Conservation (phyloP, 2,797 vertebrate species). For the Distichodus sexfasciatus region DNA sequence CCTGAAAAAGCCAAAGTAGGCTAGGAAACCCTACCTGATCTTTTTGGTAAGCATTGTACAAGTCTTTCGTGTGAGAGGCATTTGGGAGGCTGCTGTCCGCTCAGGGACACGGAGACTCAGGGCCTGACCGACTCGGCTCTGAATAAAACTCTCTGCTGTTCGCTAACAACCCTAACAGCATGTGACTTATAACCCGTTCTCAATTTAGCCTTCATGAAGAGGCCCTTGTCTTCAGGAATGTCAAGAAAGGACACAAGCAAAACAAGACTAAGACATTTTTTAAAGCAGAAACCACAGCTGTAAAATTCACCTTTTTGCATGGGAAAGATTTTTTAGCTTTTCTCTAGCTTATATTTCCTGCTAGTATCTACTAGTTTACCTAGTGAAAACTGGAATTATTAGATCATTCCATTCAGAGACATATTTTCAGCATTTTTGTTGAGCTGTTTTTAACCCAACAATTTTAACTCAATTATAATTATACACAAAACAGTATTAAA, state of each 20-base stretch:
- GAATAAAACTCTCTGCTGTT: constrained; percentile 1
- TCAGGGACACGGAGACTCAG: constrained; percentile 6
- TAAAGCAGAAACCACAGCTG: not conserved
- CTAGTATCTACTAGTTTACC: no score
- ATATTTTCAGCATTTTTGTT: no score
- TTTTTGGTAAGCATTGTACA: constrained; percentile 50
- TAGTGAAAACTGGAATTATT: no score
- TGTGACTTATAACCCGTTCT: constrained; percentile 59
- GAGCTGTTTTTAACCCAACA: no score
- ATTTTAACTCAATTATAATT: no score
- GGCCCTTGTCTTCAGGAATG: constrained; percentile 50
- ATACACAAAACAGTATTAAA: no score
- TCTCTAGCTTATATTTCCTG: no score
- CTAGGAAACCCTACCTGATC: constrained; percentile 51
- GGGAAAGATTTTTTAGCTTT: not conserved
- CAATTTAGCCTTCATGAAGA: constrained; percentile 52
- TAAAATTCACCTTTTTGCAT: not conserved
- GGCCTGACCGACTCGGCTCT: constrained; percentile 1
- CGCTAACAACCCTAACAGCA: constrained; percentile 38
- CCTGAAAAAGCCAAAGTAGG: not conserved
- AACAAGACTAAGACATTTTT: not conserved
- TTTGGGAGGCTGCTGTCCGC: constrained; percentile 25
- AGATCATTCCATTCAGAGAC: no score
- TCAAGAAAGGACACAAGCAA: constrained; percentile 29
- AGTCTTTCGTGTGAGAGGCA: constrained; percentile 32